These are phyloP conservation scores for Spodoptera picta DNA, from an alignment of 2,888 invertebrate species.

Conservation along the genomic window DNA sequence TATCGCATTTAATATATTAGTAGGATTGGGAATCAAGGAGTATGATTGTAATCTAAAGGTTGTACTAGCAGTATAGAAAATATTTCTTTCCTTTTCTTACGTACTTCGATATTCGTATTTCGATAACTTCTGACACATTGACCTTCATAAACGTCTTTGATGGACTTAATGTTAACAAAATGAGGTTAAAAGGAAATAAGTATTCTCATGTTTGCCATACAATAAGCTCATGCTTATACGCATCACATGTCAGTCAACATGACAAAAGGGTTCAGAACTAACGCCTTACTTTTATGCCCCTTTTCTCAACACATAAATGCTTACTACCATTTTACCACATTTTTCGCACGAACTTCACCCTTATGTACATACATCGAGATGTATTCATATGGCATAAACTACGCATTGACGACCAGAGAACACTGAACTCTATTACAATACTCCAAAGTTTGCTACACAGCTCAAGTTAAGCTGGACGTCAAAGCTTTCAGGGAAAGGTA, in stretches of 20 bases:
- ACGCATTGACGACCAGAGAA: conserved; percentile 65
- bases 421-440: conserved; percentile 52
- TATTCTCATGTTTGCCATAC: conserved; percentile 26
- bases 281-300: conserved; percentile 69
- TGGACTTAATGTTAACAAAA: conserved; percentile 1
- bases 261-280: conserved; percentile 69
- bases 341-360: conserved; percentile 74
- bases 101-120: no score
- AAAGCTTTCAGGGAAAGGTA: conserved; percentile 74
- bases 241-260: conserved; percentile 65
- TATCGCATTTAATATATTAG: no score
- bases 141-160: background rate
- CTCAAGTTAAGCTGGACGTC: conserved; percentile 59
- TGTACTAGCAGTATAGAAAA: no score
- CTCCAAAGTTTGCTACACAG: background rate
- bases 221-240: conserved; percentile 51
- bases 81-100: no score
- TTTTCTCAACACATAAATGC: conserved; percentile 76
- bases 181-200: conserved; percentile 5
- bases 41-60: no score
- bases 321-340: conserved; percentile 79
- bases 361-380: conserved; percentile 75
- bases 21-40: no score
- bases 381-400: conserved; percentile 80
- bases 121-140: no score